These are phyloP conservation scores for Rattus rattus DNA, from an alignment of 2,113 vertebrate species.

Conservation along the genomic window DNA sequence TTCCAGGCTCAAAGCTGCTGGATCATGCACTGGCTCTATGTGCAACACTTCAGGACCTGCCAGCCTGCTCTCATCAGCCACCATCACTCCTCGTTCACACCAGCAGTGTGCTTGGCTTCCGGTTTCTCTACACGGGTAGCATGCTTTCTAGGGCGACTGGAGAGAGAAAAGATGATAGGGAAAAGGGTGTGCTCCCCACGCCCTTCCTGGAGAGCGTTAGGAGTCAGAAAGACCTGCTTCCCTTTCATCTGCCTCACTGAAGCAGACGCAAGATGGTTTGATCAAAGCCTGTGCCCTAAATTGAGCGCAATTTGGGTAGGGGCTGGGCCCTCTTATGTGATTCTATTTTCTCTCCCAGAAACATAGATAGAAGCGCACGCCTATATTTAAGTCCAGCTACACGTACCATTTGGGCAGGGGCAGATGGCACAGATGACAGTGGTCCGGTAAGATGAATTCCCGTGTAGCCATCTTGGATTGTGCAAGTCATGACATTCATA, in stretches of 20 bases:
- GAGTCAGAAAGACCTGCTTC: not conserved
- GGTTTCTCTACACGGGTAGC: not conserved
- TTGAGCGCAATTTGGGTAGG: not conserved
- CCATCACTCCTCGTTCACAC: not conserved
- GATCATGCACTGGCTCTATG: not conserved
- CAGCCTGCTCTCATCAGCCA: not conserved
- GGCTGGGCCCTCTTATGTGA: not conserved
- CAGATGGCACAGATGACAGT: rapidly evolving
- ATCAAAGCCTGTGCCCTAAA: not conserved
- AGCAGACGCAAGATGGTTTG: not conserved
- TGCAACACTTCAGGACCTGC: not conserved
- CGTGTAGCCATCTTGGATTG: not conserved
- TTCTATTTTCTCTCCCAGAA: conserved; percentile 7
- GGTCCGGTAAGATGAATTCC: not conserved
- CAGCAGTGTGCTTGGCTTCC: not conserved
- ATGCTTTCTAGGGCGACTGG: not conserved
- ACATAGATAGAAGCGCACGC: not conserved
- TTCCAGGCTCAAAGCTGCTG: not conserved
- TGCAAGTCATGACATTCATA: not conserved
- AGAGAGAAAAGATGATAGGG: not conserved
- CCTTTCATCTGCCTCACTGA: not conserved
- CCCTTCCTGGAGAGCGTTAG: not conserved
- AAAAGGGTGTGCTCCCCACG: not conserved
- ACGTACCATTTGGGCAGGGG: not conserved
- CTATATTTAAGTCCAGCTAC: not conserved